Conservation (phyloP, 1,140 invertebrate species). For the Drosophila repletoides region DNA sequence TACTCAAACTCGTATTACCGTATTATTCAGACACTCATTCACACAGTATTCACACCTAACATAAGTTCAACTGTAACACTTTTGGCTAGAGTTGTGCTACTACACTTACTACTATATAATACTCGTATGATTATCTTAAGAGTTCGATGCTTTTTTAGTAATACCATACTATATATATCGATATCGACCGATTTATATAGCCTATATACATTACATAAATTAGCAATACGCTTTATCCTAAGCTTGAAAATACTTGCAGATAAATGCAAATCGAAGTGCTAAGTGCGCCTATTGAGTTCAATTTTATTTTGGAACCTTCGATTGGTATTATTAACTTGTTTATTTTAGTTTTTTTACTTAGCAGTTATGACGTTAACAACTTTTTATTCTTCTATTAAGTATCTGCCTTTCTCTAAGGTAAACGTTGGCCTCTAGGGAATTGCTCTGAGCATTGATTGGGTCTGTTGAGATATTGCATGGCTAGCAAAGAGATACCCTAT, state of each 20-base stretch:
- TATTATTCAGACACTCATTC: constrained; percentile 9
- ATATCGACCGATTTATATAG: constrained; percentile 1
- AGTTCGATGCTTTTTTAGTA: constrained; percentile 47
- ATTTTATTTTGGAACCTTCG: background rate
- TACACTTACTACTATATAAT: too few relatives aligned
- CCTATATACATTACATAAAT: constrained; percentile 2
- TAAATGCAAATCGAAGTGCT: background rate
- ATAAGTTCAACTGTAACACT: constrained; percentile 49
- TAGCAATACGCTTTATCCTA: constrained; percentile 24
- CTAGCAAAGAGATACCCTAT: background rate
- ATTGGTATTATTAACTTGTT: background rate
- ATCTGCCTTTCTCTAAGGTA: background rate
- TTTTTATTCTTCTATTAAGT: background rate
- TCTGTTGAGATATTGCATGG: constrained; percentile 15
- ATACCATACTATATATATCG: constrained; percentile 19
- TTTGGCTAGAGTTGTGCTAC: constrained; percentile 50
- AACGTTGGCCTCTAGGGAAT: constrained; percentile 7
- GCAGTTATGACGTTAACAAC: too few relatives aligned
- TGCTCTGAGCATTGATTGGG: background rate
- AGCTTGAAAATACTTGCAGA: constrained; percentile 14
- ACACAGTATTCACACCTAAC: constrained; percentile 15
- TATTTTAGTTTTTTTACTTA: background rate
- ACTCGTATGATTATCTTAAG: constrained; percentile 48
- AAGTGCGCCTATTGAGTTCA: constrained; percentile 3
- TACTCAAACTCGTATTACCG: too few relatives aligned